phyloP scores from a whole-genome alignment of 2,113 vertebrate species.

The Pantherophis guttatus region DNA sequence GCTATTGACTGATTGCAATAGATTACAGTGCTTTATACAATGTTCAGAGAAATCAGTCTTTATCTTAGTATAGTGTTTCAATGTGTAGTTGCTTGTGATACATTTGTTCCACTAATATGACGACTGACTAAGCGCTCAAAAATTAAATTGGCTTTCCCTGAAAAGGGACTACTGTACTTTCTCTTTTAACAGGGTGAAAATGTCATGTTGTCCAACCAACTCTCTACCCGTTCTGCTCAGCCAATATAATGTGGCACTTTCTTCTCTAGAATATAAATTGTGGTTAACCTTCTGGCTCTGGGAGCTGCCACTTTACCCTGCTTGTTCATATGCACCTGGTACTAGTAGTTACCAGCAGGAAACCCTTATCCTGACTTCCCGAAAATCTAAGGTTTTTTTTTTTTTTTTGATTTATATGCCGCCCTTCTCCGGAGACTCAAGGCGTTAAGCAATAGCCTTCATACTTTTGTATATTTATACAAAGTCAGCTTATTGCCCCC shows the following conservation, averaged over 20 bases:
- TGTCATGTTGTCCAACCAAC: conserved; percentile 14
- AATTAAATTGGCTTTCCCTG: background rate
- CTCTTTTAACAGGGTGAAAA: conserved; percentile 7
- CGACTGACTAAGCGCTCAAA: background rate
- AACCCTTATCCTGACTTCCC: conserved; percentile 40
- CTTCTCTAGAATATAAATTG: conserved; percentile 63
- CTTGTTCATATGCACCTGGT: conserved; percentile 51
- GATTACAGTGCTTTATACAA: background rate
- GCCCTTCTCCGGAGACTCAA: too few species aligned
- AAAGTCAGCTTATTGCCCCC: too few species aligned
- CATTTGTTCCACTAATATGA: background rate
- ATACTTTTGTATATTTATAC: too few species aligned
- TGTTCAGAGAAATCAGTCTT: background rate
- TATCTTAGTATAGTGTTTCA: background rate
- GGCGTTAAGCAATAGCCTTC: too few species aligned
- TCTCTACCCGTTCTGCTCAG: conserved; percentile 12
- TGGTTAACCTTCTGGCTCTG: conserved; percentile 56
- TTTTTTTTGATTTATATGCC: too few species aligned
- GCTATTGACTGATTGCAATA: background rate
- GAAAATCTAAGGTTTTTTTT: conserved; percentile 39
- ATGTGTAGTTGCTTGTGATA: background rate
- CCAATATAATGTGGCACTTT: conserved; percentile 31
- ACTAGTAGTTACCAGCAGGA: conserved; percentile 57
- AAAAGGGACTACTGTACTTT: background rate
- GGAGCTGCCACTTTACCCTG: conserved; percentile 39